A percentile compares a stretch with the other conserved stretches of the same genome.
Evolutionary conservation across 2,113 vertebrate genomes (phyloP).

Genomic region (Thamnaconus septentrionalis): DNA sequence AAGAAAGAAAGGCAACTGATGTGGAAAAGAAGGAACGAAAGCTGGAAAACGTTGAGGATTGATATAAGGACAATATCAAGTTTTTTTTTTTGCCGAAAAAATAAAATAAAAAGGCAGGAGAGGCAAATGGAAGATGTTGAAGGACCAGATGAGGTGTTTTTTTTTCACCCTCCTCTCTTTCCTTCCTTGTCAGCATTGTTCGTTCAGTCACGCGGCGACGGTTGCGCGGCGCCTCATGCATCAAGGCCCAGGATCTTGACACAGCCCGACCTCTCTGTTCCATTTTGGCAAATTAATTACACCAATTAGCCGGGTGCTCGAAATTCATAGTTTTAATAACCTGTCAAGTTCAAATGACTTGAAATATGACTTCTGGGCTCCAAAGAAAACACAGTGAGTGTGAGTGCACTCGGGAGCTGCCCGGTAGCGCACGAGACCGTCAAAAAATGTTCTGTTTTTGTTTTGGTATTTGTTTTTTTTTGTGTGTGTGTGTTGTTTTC

Average conservation of each 20-base stretch:
- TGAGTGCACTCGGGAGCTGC: conserved; percentile 8
- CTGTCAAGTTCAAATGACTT: conserved; percentile 50
- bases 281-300: conserved; percentile 63
- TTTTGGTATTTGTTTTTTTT: too few relatives aligned
- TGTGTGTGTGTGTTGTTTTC: too few relatives aligned
- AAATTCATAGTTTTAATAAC: conserved; percentile 55
- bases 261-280: conserved; percentile 23
- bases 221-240: conserved; percentile 19
- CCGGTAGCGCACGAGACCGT: too few relatives aligned
- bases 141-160: conserved; percentile 4
- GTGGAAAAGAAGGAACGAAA: conserved; percentile 46
- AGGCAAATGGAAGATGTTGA: conserved; percentile 19
- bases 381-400: conserved; percentile 31
- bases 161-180: conserved; percentile 5
- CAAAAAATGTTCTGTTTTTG: too few relatives aligned
- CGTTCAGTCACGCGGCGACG: conserved; percentile 25
- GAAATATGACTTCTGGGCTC: conserved; percentile 26
- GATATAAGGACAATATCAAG: conserved; percentile 9
- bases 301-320: conserved; percentile 58
- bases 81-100: too few relatives aligned
- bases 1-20: conserved; percentile 52
- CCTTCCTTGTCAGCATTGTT: conserved; percentile 15
- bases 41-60: conserved; percentile 14
- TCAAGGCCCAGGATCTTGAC: conserved; percentile 32
- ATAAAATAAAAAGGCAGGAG: not conserved